Evolutionary conservation across 1,140 invertebrate genomes (phyloP).

Genomic region (Mizuhopecten yessoensis): DNA sequence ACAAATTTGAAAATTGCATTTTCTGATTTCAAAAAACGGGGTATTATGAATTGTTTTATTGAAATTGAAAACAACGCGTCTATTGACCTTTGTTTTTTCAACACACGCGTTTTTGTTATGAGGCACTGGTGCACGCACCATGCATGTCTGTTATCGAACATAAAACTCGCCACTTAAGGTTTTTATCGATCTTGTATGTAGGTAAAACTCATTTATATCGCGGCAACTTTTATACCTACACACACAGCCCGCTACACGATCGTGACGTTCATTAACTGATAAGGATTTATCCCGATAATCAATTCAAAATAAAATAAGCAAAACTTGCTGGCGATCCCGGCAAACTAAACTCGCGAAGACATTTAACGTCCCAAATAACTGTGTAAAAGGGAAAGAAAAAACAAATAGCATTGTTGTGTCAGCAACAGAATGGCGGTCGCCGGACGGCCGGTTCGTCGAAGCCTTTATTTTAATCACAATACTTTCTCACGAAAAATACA

Average conservation of each 20-base stretch:
- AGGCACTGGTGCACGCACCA: not conserved
- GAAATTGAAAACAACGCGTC: not conserved
- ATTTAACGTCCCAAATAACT: too few species aligned
- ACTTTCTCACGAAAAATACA: too few species aligned
- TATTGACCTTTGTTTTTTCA: constrained; percentile 32
- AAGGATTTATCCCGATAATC: constrained; percentile 15
- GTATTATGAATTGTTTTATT: not conserved
- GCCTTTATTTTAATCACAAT: too few species aligned
- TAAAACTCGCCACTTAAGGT: not conserved
- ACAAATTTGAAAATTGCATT: not conserved
- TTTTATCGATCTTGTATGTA: constrained; percentile 5
- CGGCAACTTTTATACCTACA: not conserved
- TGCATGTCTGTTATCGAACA: not conserved
- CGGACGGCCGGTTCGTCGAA: too few species aligned
- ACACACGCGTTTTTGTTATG: not conserved
- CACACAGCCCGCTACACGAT: not conserved
- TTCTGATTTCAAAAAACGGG: not conserved
- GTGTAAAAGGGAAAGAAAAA: too few species aligned
- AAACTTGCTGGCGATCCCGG: not conserved
- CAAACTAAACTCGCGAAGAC: not conserved
- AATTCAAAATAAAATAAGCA: not conserved
- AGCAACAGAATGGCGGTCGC: too few species aligned
- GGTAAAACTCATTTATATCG: not conserved
- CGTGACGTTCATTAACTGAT: constrained; percentile 5
- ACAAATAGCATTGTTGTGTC: too few species aligned